Evolutionary conservation across 2,888 invertebrate genomes (phyloP).

Genomic region (Pristionchus mayeri): DNA sequence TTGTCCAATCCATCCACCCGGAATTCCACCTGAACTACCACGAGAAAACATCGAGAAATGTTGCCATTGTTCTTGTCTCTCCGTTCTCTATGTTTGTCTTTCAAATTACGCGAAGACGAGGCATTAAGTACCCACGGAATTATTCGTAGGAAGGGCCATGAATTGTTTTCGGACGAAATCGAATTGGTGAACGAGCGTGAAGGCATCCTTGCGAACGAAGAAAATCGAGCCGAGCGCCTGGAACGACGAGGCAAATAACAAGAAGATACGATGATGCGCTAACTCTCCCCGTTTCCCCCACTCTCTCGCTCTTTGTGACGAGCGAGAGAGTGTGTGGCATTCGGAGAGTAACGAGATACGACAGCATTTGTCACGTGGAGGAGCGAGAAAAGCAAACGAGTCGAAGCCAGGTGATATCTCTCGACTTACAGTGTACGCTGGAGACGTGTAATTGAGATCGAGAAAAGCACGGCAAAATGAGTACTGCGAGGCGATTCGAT

Average conservation of each 20-base stretch:
- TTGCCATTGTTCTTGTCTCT: no score
- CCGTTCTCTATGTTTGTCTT: neutral
- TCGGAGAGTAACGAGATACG: conserved; percentile 47
- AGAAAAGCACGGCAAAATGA: conserved; percentile 37
- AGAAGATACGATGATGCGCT: conserved; percentile 69
- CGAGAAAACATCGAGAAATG: no score
- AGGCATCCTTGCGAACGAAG: conserved; percentile 62
- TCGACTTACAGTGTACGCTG: conserved; percentile 40
- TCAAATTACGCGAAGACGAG: neutral
- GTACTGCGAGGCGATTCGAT: conserved; percentile 50
- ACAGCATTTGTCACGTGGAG: conserved; percentile 8
- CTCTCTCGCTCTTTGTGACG: no score
- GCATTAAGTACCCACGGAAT: conserved; percentile 17
- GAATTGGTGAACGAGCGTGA: conserved; percentile 60
- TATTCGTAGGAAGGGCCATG: neutral
- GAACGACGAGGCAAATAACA: conserved; percentile 43
- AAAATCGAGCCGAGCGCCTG: conserved; percentile 71
- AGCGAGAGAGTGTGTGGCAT: conserved; percentile 53
- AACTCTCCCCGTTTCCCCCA: no score
- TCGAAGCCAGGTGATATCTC: neutral
- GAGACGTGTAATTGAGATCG: conserved; percentile 50
- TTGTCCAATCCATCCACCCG: conserved; percentile 55
- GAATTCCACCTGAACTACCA: conserved; percentile 45
- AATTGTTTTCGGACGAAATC: conserved; percentile 62
- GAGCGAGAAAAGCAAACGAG: no score